Base-by-base conservation (phyloP, 2,797 vertebrate genomes). In the Girardinus metallicus region DNA sequence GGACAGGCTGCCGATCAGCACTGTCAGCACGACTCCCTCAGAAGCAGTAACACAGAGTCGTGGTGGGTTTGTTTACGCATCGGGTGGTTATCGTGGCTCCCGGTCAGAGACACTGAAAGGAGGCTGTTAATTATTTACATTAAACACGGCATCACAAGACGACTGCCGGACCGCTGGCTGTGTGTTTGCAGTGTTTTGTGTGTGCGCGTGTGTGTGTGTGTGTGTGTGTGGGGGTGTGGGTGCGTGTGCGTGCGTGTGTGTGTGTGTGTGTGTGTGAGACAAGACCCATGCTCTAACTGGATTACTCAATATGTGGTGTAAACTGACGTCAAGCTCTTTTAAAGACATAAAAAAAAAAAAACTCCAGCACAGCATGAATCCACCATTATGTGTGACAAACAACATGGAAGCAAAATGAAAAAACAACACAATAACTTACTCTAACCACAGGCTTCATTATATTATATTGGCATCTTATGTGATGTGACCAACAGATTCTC, bases 111-210 rank as follows among this genome's bases (percentile, higher is more conserved):
- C 7, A 76, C 10, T 81, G 75, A 85, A 87, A 79, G 68, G 60
- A 84, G 5, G 44, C 2, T 4, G 84, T 89, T 89, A 91, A 90
- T 90, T 80, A 92, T 93, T 90, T 70, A 87, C 86, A n/a, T 79
- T 76, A 23, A 88, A 36, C 77, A 75, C 55, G 10, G 46, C 73
- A 71, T 68, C 70, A 68, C 0, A 11, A 83, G 79, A 76, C 79
- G 18, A 15, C 43, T 29, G 68, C 76, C 4, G 3, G 49, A 62
- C 16, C 29, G 29, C n/a, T 51, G 73, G 71, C 46, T 57, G 39
- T 16, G 29, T 34, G 57, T 83, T 46, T 60, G 15, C 21, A 41
- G 49, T 9, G n/a, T 78, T 41, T 62, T 44, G 51, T 81, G 51
- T 41, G 12, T 47, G 55, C 34, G 73, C 36, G 60, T 73, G 64